A percentile compares a stretch with the other conserved stretches of the same genome.
Conservation (phyloP, 2,888 invertebrate species). For the Hedychridium roseum region DNA sequence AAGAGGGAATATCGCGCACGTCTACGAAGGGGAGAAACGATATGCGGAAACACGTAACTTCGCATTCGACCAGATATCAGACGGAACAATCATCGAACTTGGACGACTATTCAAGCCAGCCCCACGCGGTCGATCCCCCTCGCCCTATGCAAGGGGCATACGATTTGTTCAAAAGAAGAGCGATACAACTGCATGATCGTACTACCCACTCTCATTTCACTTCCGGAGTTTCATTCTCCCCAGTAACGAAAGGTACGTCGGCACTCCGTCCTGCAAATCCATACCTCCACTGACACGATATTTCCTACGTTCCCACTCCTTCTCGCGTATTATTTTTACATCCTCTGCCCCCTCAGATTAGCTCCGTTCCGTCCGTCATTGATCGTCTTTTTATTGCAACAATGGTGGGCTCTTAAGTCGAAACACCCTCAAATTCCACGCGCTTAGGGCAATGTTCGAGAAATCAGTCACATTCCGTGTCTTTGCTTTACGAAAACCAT, state of each 20-base stretch:
- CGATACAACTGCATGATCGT: constrained; percentile 9
- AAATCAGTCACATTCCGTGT: too few species aligned
- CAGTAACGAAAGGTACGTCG: constrained; percentile 17
- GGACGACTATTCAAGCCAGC: constrained; percentile 21
- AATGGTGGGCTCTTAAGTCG: too few species aligned
- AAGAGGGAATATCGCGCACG: neutral
- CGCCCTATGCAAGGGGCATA: constrained; percentile 4
- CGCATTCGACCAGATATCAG: constrained; percentile 21
- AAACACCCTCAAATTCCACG: too few species aligned
- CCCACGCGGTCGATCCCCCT: constrained; percentile 24
- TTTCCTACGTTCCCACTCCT: too few species aligned
- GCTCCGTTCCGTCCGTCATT: too few species aligned
- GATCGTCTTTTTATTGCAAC: too few species aligned
- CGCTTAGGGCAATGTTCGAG: too few species aligned
- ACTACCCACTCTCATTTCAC: constrained; percentile 18
- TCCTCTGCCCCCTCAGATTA: too few species aligned
- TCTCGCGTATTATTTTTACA: too few species aligned
- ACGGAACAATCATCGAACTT: constrained; percentile 35
- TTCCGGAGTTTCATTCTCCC: constrained; percentile 26
- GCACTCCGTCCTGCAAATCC: neutral
- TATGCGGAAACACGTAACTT: constrained; percentile 21
- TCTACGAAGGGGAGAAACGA: constrained; percentile 14
- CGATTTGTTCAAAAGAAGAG: constrained; percentile 15
- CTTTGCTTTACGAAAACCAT: too few species aligned
- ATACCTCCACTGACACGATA: too few species aligned